Evolutionary conservation across 1,140 invertebrate genomes (phyloP).

Genomic region (Drosophila pruinosa): DNA sequence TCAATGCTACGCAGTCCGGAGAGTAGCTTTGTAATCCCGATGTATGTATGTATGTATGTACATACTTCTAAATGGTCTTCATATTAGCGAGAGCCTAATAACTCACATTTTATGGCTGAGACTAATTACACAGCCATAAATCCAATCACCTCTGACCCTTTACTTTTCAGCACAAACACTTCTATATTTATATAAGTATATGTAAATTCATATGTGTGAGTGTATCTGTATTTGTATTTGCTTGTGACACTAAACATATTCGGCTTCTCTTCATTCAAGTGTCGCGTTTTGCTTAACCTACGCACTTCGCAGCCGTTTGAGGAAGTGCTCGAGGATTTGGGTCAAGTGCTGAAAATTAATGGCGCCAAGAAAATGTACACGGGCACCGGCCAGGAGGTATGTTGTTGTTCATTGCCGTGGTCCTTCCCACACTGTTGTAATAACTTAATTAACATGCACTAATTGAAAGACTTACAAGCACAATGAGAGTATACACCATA

Average conservation of each 20-base stretch:
- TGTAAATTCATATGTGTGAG: slow-evolving; percentile 33
- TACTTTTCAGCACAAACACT: slow-evolving; percentile 37
- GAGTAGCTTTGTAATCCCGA: no score
- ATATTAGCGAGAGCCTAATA: slow-evolving; percentile 35
- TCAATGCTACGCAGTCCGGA: slow-evolving; percentile 22
- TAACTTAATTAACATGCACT: slow-evolving; percentile 48
- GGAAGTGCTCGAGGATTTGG: slow-evolving; percentile 96
- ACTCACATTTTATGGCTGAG: slow-evolving; percentile 50
- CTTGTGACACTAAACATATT: neutral
- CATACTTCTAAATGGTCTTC: slow-evolving; percentile 9
- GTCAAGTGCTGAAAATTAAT: slow-evolving; percentile 95
- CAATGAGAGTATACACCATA: no score
- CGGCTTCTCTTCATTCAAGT: slow-evolving; percentile 84
- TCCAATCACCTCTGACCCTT: slow-evolving; percentile 26
- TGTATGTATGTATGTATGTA: no score
- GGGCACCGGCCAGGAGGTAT: slow-evolving; percentile 94
- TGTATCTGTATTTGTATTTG: slow-evolving; percentile 2
- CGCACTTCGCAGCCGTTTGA: slow-evolving; percentile 96
- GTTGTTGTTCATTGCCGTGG: no score
- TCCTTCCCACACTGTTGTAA: neutral
- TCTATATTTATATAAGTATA: slow-evolving; percentile 16
- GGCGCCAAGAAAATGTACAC: slow-evolving; percentile 95
- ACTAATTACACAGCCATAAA: slow-evolving; percentile 60
- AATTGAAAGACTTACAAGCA: neutral
- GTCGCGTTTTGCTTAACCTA: slow-evolving; percentile 94